Conservation (phyloP, 2,113 vertebrate species). For the Cebus imitator region DNA sequence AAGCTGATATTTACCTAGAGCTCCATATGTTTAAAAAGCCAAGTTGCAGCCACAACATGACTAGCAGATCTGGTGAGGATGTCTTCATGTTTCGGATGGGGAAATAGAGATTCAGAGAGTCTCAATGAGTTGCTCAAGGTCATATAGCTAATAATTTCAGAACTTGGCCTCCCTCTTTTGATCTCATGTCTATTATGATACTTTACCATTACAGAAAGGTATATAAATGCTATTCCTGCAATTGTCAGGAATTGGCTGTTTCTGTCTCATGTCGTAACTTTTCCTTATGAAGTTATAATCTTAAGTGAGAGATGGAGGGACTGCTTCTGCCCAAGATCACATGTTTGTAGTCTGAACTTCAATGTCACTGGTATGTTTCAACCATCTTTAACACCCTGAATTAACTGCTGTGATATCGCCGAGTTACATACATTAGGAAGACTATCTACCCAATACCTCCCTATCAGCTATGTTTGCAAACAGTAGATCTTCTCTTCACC, state of each 20-base stretch:
- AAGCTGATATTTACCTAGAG: background rate
- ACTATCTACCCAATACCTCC: background rate
- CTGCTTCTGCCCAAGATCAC: background rate
- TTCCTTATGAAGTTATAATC: background rate
- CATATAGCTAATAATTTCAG: background rate
- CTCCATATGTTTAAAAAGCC: background rate
- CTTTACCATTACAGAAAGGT: background rate
- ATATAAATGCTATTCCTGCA: background rate
- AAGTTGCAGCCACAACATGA: background rate
- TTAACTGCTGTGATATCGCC: background rate
- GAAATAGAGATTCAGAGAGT: background rate
- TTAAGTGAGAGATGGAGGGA: background rate
- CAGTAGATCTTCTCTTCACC: background rate
- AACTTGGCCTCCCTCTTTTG: background rate
- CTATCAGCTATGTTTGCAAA: too few relatives aligned
- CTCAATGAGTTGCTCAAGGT: background rate
- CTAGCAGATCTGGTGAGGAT: background rate
- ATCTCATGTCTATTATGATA: background rate
- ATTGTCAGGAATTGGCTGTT: background rate
- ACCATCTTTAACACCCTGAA: background rate
- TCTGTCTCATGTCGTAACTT: background rate
- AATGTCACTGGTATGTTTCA: background rate
- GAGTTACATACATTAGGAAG: background rate
- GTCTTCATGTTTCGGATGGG: background rate
- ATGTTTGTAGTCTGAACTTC: background rate